Conservation (phyloP, 2,888 invertebrate species). For the Parnassius orleans region DNA sequence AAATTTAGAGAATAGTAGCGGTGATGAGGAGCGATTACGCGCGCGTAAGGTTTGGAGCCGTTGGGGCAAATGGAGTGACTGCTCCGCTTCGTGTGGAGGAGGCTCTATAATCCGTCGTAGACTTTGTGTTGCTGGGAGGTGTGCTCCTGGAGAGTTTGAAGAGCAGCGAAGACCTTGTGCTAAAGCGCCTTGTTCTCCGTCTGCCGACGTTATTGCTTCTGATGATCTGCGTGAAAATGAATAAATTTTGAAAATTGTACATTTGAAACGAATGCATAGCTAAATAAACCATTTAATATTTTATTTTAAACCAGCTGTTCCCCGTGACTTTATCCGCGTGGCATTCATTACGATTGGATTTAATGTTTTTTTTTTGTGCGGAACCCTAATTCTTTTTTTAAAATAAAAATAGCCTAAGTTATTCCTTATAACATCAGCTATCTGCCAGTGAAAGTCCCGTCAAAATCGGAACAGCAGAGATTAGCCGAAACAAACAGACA, state of each 20-base stretch:
- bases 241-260: neutral
- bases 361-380: too few species aligned
- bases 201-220: conserved; percentile 3
- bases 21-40: conserved; percentile 44
- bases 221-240: conserved; percentile 23
- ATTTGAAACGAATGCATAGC: too few species aligned
- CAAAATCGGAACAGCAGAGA: too few species aligned
- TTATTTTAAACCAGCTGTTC: too few species aligned
- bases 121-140: conserved; percentile 58
- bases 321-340: too few species aligned
- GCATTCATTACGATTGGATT: too few species aligned
- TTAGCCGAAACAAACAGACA: too few species aligned
- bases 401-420: too few species aligned
- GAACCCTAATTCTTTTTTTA: too few species aligned
- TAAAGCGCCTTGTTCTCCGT: conserved; percentile 46
- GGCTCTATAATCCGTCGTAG: conserved; percentile 52
- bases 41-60: conserved; percentile 67
- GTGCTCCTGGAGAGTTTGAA: conserved; percentile 65
- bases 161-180: conserved; percentile 58
- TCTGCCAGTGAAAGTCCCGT: too few species aligned
- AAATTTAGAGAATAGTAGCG: conserved; percentile 34
- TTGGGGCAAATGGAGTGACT: conserved; percentile 67
- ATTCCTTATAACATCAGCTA: too few species aligned
- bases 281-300: too few species aligned
- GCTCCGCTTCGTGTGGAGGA: conserved; percentile 63